Percentiles rank a stretch among this genome's conserved stretches.
These are phyloP conservation scores for Polydrusus tereticollis DNA, from an alignment of 2,888 invertebrate species.

Conservation along the genomic window DNA sequence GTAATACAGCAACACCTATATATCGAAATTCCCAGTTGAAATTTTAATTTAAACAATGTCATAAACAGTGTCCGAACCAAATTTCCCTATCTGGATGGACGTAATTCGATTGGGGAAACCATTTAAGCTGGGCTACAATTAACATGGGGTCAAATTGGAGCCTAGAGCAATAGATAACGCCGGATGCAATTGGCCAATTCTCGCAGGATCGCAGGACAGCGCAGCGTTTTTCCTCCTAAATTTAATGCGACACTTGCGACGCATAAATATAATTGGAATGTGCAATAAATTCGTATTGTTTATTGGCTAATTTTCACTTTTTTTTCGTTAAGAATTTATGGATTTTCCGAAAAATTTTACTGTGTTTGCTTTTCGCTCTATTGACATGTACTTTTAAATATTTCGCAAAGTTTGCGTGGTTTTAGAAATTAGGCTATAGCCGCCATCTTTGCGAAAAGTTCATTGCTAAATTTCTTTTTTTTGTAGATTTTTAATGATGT, in stretches of 20 bases:
- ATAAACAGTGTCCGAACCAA: conserved; percentile 42
- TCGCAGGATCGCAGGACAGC: conserved; percentile 52
- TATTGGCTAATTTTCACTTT: conserved; percentile 40
- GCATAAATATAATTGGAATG: conserved; percentile 58
- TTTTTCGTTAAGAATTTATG: neutral
- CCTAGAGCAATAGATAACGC: conserved; percentile 58
- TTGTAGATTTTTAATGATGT: too few species aligned
- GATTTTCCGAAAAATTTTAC: neutral
- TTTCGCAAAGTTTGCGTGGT: too few species aligned
- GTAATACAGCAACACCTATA: too few species aligned
- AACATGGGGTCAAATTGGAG: conserved; percentile 53
- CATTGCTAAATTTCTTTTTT: too few species aligned
- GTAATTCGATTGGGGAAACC: conserved; percentile 57
- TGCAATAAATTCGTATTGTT: conserved; percentile 55
- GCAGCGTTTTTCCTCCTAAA: conserved; percentile 34
- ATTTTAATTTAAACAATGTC: conserved; percentile 43
- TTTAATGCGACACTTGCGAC: conserved; percentile 54
- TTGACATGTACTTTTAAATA: too few species aligned
- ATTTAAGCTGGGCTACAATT: conserved; percentile 57
- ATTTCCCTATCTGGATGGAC: conserved; percentile 54
- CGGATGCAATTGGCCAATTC: conserved; percentile 54
- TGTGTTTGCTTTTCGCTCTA: too few species aligned
- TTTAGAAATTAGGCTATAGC: too few species aligned
- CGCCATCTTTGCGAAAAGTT: too few species aligned
- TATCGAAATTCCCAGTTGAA: conserved; percentile 39